phyloP scores from a whole-genome alignment of 2,797 vertebrate genomes.

The Epinephelus coioides region DNA sequence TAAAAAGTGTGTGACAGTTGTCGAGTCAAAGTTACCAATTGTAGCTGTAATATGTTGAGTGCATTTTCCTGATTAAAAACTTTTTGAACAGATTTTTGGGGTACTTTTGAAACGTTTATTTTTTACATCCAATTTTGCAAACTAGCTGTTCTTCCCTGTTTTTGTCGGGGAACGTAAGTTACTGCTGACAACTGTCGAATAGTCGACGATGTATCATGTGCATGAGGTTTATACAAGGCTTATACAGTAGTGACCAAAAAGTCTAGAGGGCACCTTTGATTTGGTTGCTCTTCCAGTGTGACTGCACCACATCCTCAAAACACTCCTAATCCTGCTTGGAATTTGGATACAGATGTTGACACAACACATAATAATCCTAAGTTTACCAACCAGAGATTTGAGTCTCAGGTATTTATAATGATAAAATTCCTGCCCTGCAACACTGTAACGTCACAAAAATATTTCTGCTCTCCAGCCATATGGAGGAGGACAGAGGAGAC shows the following conservation, averaged over 20 bases:
- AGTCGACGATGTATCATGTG: too few relatives aligned
- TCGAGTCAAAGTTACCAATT: too few relatives aligned
- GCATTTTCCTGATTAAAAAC: too few relatives aligned
- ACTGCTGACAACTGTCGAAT: too few relatives aligned
- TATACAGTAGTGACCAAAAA: neutral
- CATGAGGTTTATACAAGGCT: too few relatives aligned
- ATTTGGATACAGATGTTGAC: neutral
- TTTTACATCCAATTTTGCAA: too few relatives aligned
- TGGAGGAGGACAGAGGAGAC: conserved; percentile 79
- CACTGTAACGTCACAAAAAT: fast-evolving
- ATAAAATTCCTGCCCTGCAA: neutral
- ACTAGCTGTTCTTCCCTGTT: too few relatives aligned
- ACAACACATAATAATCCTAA: neutral
- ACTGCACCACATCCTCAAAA: neutral
- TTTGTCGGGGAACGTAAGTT: too few relatives aligned
- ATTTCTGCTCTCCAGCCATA: conserved; percentile 57
- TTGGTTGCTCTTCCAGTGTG: neutral
- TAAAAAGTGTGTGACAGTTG: too few relatives aligned
- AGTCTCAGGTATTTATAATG: neutral
- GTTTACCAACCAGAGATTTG: neutral
- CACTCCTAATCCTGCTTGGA: neutral
- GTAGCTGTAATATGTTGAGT: too few relatives aligned
- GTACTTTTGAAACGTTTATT: too few relatives aligned
- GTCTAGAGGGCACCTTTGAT: neutral
- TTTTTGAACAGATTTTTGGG: too few relatives aligned